phyloP scores from a whole-genome alignment of 2,113 vertebrate genomes.

The Ageneiosus marmoratus region DNA sequence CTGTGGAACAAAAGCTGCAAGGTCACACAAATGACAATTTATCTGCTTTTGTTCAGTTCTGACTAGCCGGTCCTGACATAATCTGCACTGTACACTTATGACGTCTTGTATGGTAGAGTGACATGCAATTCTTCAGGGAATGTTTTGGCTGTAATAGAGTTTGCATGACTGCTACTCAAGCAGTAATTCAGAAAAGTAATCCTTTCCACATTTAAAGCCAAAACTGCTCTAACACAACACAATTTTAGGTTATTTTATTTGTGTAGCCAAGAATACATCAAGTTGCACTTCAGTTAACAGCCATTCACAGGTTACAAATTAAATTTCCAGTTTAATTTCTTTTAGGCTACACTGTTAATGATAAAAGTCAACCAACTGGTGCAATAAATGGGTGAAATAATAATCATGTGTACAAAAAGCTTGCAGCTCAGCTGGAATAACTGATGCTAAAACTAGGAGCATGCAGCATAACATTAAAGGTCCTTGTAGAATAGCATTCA shows the following conservation, averaged over 20 bases:
- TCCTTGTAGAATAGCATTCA: no score
- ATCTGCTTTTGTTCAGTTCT: not conserved
- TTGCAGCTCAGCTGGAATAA: not conserved
- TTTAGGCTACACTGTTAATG: not conserved
- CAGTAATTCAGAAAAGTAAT: not conserved
- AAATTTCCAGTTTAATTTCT: not conserved
- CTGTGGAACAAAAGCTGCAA: conserved; percentile 62
- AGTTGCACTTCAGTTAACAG: not conserved
- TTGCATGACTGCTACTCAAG: not conserved
- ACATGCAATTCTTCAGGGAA: not conserved
- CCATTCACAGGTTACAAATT: not conserved
- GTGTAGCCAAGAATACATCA: not conserved
- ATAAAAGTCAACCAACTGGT: not conserved
- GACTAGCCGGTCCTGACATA: not conserved
- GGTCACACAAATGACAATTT: conserved; percentile 8
- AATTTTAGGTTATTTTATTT: not conserved
- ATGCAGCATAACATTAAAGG: no score
- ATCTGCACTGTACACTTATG: conserved; percentile 4
- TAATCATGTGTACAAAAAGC: no score
- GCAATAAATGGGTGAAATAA: not conserved
- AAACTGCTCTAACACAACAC: not conserved
- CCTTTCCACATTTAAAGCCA: not conserved
- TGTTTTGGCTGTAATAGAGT: not conserved
- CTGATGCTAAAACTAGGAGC: no score
- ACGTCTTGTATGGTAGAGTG: not conserved